Evolutionary conservation across 2,113 vertebrate genomes (phyloP).

Genomic region (Ptychochromis oligacanthus): DNA sequence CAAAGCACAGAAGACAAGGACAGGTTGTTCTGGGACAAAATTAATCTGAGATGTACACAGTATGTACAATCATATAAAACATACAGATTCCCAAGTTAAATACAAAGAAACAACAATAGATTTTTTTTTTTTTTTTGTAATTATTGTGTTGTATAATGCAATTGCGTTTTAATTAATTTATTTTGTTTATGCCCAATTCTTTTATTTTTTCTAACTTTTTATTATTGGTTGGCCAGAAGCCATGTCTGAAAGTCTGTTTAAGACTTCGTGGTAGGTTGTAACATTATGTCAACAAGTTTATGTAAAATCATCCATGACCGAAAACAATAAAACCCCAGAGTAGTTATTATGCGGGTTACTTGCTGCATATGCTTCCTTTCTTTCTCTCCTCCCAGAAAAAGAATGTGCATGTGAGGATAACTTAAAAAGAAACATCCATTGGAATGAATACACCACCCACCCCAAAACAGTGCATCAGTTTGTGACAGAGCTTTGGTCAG

Average conservation of each 20-base stretch:
- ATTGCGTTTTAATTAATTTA: not conserved
- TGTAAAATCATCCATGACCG: slow-evolving; percentile 58
- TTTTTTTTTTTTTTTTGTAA: no score
- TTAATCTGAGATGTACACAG: slow-evolving; percentile 50
- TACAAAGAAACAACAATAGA: not conserved
- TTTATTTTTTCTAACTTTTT: not conserved
- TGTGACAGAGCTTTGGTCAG: slow-evolving; percentile 67
- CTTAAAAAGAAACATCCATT: slow-evolving; percentile 49
- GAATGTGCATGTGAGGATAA: slow-evolving; percentile 36
- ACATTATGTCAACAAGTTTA: slow-evolving; percentile 59
- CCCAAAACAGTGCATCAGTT: slow-evolving; percentile 50
- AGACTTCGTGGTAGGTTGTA: slow-evolving; percentile 15
- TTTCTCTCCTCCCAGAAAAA: slow-evolving; percentile 45
- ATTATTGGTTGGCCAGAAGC: not conserved
- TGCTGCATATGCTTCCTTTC: slow-evolving; percentile 44
- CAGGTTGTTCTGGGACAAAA: slow-evolving; percentile 55
- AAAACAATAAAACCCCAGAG: slow-evolving; percentile 60
- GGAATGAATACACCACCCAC: slow-evolving; percentile 45
- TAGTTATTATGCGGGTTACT: slow-evolving; percentile 59
- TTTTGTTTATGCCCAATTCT: not conserved
- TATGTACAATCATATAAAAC: slow-evolving; percentile 27
- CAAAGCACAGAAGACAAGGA: slow-evolving; percentile 68
- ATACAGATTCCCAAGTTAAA: not conserved
- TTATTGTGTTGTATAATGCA: not conserved
- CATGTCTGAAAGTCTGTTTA: slow-evolving; percentile 13